Conservation (phyloP, 2,888 invertebrate species). For the Sarcophaga carnaria region DNA sequence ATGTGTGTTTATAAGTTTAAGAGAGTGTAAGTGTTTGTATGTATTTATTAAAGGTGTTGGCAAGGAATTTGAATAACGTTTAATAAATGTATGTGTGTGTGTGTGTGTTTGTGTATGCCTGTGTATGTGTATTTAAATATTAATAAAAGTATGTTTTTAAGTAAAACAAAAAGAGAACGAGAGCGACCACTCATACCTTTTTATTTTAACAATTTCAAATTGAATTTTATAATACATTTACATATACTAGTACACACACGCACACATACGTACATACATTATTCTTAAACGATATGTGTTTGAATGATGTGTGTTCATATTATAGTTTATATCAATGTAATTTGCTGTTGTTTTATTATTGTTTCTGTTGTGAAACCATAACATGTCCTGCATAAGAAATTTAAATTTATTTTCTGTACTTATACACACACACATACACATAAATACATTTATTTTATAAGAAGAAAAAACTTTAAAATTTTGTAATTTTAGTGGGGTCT, state of each 20-base stretch:
- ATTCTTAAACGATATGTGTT: not conserved
- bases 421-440: too few relatives aligned
- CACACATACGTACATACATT: not conserved
- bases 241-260: slow-evolving; percentile 66
- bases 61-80: not conserved
- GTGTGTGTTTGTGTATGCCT: not conserved
- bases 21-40: slow-evolving; percentile 37
- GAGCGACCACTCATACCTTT: too few relatives aligned
- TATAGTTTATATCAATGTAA: not conserved
- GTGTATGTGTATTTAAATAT: slow-evolving; percentile 27
- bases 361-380: slow-evolving; percentile 59
- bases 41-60: slow-evolving; percentile 3
- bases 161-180: too few relatives aligned
- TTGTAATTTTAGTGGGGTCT: slow-evolving; percentile 16
- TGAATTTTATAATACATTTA: slow-evolving; percentile 20
- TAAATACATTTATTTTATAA: too few relatives aligned
- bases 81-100: not conserved
- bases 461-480: not conserved
- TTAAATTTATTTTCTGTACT: slow-evolving; percentile 65
- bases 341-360: slow-evolving; percentile 25
- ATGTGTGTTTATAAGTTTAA: not conserved
- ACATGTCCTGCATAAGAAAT: slow-evolving; percentile 69
- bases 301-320: too few relatives aligned
- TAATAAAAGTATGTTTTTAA: not conserved
- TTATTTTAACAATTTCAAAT: too few relatives aligned